Evolutionary conservation across 2,113 vertebrate genomes (phyloP).

Genomic region (Globicephala melas): DNA sequence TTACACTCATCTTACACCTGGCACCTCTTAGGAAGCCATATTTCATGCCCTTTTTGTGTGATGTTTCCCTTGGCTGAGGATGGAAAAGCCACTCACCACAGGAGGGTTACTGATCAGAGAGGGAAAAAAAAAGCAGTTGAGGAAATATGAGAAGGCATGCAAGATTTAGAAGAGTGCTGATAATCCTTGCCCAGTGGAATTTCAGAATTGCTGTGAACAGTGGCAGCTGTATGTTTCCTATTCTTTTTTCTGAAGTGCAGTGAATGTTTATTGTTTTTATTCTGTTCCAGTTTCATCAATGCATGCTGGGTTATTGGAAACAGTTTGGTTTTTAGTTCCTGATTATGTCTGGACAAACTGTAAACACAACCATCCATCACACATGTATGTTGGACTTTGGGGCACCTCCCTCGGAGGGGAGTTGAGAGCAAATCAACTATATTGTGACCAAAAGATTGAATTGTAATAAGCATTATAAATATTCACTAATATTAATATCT

Average conservation of each 20-base stretch:
- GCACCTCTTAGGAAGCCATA: neutral
- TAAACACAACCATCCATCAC: neutral
- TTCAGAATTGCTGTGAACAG: neutral
- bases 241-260: constrained; percentile 27
- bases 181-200: neutral
- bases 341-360: neutral
- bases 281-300: neutral
- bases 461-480: neutral
- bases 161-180: neutral
- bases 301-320: neutral
- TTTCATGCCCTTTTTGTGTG: neutral
- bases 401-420: neutral
- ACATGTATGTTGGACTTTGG: neutral
- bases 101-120: neutral
- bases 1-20: neutral
- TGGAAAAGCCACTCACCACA: neutral
- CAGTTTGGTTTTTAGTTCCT: neutral
- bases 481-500: neutral
- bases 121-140: neutral
- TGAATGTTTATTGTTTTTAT: neutral
- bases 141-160: neutral
- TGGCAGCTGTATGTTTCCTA: neutral
- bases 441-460: neutral
- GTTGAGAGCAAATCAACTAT: neutral
- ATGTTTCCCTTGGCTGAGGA: neutral